Evolutionary conservation across 2,888 invertebrate species (phyloP).

Genomic region (Hyles lineata): DNA sequence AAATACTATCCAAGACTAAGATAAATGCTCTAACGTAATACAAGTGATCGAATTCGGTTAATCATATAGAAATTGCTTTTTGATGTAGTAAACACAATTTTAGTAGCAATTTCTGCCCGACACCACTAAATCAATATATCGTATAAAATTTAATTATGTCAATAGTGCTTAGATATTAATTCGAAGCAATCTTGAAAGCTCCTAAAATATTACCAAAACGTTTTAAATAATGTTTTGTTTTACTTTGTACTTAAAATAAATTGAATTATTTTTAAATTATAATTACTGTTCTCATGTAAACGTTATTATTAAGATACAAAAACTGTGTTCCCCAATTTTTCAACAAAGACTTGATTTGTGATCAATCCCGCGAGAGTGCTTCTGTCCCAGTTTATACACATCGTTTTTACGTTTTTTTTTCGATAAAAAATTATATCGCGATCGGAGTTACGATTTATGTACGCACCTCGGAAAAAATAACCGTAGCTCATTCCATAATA

Average conservation of each 20-base stretch:
- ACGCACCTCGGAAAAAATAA: conserved; percentile 57
- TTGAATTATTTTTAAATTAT: too few species aligned
- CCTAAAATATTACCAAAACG: too few species aligned
- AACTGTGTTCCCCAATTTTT: neutral
- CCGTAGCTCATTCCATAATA: conserved; percentile 61
- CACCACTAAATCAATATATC: neutral
- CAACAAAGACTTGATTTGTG: conserved; percentile 4
- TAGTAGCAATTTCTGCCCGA: neutral
- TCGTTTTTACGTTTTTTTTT: conserved; percentile 30
- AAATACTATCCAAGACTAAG: neutral
- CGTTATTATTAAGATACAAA: neutral
- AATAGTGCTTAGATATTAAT: neutral
- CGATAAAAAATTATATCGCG: conserved; percentile 54
- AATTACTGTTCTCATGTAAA: neutral
- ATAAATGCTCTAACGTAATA: neutral
- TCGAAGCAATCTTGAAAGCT: too few species aligned
- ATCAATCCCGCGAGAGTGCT: conserved; percentile 10
- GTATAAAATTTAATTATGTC: neutral
- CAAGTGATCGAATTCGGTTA: neutral
- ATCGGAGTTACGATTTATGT: conserved; percentile 59
- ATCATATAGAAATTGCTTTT: neutral
- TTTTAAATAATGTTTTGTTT: too few species aligned
- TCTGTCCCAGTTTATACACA: conserved; percentile 3
- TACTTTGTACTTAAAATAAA: too few species aligned
- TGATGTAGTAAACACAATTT: neutral